Evolutionary conservation across 53 echinoderm and acorn worm genomes (phyloP), one percentile per base, ranked within the genome.

Genomic region (Henricia sp.): DNA sequence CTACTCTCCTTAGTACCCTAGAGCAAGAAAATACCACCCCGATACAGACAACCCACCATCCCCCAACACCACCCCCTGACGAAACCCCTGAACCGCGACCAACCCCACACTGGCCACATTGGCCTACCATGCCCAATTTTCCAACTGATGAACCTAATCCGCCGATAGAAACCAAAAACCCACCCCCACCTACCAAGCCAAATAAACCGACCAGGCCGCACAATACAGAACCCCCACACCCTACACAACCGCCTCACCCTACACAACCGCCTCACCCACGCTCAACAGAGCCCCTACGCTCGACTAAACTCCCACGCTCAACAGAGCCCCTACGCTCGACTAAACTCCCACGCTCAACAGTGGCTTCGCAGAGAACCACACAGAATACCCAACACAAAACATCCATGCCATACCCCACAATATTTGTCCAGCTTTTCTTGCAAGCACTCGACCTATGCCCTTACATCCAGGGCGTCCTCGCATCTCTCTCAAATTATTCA

Each of bases 141-240:
- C 76, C 80, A 53, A 80, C 80, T 32, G 80, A 33, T 3, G 80
- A 42, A 24, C 80, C 62, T 35, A 62, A n/a, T 37, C 55, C 80
- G 5, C 64, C 78, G 17, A 14, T 24, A 4, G 46, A 60, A 30
- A 80, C 78, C 10, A 48, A 77, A 43, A 42, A 60, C 28, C 78
- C 80, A 1, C 28, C 33, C 17, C 77, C 43, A 12, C 77, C 77
- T 0, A 64, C 44, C 63, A 80, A 80, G 17, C 37, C 80, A 3
- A 34, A 80, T 25, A 80, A 64, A 32, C 64, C 65, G 20, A 80
- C 64, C 50, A 21, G 46, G 12, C 65, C 64, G 34, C 80, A 3
- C 32, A 33, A 19, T 6, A 17, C 64, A 24, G 4, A 1, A 24
- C 64, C 64, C 6, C 17, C 35, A 24, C 34, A 23, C 17, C 53